Conservation (phyloP, 1,140 invertebrate species). For the Carposina sasakii region DNA sequence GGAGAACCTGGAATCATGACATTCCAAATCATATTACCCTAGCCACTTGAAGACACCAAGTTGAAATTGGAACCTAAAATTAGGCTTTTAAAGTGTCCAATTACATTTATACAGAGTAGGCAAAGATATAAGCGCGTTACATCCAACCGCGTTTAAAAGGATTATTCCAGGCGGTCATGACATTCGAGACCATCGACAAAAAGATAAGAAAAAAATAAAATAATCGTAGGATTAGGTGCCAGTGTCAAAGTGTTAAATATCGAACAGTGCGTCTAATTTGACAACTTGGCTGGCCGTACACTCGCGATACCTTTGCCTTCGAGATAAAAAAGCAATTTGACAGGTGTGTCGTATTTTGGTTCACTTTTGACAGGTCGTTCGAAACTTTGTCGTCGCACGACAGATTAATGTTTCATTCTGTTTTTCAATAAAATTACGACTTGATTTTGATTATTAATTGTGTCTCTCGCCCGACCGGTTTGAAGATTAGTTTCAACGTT, state of each 20-base stretch:
- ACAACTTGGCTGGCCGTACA: slow-evolving; percentile 52
- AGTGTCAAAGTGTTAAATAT: slow-evolving; percentile 72
- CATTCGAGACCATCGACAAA: slow-evolving; percentile 45
- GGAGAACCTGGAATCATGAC: too few species aligned
- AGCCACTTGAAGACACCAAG: too few species aligned
- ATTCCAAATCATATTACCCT: too few species aligned
- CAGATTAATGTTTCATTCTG: slow-evolving; percentile 43
- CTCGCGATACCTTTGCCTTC: slow-evolving; percentile 26
- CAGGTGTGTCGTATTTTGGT: slow-evolving; percentile 62
- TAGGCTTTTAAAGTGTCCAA: slow-evolving; percentile 43
- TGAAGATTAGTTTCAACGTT: slow-evolving; percentile 29
- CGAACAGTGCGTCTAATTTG: slow-evolving; percentile 62
- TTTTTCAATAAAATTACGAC: slow-evolving; percentile 55
- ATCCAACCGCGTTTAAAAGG: slow-evolving; percentile 66
- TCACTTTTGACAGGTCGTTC: slow-evolving; percentile 54
- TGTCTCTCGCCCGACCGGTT: slow-evolving; percentile 26
- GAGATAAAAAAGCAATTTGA: slow-evolving; percentile 48
- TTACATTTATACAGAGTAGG: too few species aligned
- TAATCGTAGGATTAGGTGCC: slow-evolving; percentile 66
- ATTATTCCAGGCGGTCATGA: slow-evolving; percentile 55
- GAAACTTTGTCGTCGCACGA: slow-evolving; percentile 29
- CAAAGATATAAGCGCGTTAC: too few species aligned
- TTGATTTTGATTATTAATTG: slow-evolving; percentile 46
- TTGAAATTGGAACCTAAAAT: too few species aligned
- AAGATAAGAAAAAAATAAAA: slow-evolving; percentile 63